phyloP scores from a whole-genome alignment of 2,888 invertebrate species.

The Chaetogeoica ovagalla region DNA sequence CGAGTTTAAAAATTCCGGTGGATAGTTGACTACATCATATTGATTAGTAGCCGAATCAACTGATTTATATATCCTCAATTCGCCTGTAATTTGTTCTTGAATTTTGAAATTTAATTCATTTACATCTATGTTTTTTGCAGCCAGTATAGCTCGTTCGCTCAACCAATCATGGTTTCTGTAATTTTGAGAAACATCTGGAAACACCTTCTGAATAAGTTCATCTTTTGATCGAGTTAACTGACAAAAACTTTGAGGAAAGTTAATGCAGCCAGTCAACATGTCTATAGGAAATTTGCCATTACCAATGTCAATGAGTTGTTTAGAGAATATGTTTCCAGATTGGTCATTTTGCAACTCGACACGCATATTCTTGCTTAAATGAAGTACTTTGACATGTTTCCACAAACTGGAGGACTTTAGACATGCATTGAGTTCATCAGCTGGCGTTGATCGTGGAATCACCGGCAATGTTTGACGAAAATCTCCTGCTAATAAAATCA shows the following conservation, averaged over 20 bases:
- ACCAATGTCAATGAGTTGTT: conserved; percentile 23
- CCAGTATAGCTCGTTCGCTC: too few species aligned
- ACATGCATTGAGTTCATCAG: conserved; percentile 51
- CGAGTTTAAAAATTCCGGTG: too few species aligned
- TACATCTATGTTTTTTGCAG: too few species aligned
- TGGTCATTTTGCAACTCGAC: conserved; percentile 32
- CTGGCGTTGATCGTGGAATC: conserved; percentile 54
- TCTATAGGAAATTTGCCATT: conserved; percentile 55
- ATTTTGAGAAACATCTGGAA: conserved; percentile 57
- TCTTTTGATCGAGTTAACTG: conserved; percentile 56
- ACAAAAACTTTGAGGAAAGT: conserved; percentile 57
- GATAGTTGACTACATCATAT: too few species aligned
- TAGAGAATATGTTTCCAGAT: conserved; percentile 29
- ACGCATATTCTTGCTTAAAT: conserved; percentile 42
- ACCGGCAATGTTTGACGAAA: conserved; percentile 57
- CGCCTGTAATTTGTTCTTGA: too few species aligned
- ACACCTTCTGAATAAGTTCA: conserved; percentile 57
- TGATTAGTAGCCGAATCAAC: too few species aligned
- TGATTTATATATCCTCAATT: too few species aligned
- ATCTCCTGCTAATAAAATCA: conserved; percentile 56
- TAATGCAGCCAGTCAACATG: conserved; percentile 56
- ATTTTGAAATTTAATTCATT: too few species aligned
- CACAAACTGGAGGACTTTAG: conserved; percentile 51
- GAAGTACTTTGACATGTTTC: conserved; percentile 54
- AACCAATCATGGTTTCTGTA: too few species aligned